These are phyloP conservation scores for Sclerodermus sp. DNA, from an alignment of 2,888 invertebrate species.

Conservation along the genomic window DNA sequence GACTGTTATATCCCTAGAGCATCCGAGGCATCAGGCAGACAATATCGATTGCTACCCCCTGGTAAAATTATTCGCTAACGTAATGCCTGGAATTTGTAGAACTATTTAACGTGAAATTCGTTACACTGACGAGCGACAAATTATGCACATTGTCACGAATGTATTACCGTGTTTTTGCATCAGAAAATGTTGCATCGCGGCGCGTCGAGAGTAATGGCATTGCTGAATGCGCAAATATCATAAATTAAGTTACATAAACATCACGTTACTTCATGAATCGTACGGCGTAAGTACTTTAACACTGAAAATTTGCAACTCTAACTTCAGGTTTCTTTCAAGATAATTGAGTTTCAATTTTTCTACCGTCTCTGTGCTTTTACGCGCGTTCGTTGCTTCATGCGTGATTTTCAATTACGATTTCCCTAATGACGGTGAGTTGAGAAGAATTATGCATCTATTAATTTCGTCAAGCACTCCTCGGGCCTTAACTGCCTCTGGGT, in stretches of 20 bases:
- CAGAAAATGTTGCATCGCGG: conserved; percentile 6
- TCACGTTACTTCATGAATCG: not conserved
- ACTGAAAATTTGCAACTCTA: no score
- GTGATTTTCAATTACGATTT: no score
- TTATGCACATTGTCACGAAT: conserved; percentile 33
- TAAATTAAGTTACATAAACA: not conserved
- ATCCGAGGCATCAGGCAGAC: conserved; percentile 7
- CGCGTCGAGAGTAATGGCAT: not conserved
- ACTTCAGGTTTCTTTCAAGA: no score
- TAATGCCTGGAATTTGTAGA: conserved; percentile 33
- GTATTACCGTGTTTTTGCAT: conserved; percentile 23
- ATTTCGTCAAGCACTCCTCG: no score
- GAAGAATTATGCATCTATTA: no score
- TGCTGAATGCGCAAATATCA: not conserved
- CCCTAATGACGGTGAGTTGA: no score
- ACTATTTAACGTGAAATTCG: conserved; percentile 30
- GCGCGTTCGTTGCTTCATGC: no score
- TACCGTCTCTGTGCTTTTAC: no score
- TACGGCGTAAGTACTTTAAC: not conserved
- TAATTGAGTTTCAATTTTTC: no score
- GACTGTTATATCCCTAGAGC: no score
- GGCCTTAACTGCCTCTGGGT: no score
- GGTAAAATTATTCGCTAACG: conserved; percentile 29
- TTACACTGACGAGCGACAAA: conserved; percentile 38
- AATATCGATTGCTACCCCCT: conserved; percentile 28